Conservation (phyloP, 2,797 vertebrate species). For the Falco peregrinus region DNA sequence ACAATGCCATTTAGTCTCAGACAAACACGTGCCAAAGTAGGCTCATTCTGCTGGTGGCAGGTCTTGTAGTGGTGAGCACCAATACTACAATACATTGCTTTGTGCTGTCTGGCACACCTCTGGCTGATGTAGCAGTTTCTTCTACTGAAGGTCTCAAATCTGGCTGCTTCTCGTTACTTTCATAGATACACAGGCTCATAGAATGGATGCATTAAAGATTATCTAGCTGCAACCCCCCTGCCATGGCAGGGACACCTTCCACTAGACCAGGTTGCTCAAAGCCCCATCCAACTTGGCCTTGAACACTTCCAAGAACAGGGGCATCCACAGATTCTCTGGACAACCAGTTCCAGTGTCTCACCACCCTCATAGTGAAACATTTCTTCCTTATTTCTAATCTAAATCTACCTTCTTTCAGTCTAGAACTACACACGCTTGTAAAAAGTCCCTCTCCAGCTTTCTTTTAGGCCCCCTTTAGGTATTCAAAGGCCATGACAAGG, state of each 20-base stretch:
- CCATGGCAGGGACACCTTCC: no score
- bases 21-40: neutral
- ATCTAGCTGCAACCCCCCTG: no score
- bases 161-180: neutral
- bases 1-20: neutral
- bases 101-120: neutral
- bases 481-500: neutral
- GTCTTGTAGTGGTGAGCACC: neutral
- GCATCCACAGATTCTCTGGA: no score
- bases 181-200: neutral
- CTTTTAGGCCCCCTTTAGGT: neutral
- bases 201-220: neutral
- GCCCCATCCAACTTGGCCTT: no score
- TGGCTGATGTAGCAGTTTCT: fast-evolving
- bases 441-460: neutral
- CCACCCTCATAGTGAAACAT: no score
- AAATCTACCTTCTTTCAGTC: no score
- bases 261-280: no score
- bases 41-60: neutral
- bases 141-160: neutral
- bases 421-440: neutral
- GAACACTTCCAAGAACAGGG: no score
- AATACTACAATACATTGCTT: neutral
- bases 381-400: no score
- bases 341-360: no score